Evolutionary conservation across 2,113 vertebrate genomes (phyloP).

Genomic region (Antechinus stuartii): DNA sequence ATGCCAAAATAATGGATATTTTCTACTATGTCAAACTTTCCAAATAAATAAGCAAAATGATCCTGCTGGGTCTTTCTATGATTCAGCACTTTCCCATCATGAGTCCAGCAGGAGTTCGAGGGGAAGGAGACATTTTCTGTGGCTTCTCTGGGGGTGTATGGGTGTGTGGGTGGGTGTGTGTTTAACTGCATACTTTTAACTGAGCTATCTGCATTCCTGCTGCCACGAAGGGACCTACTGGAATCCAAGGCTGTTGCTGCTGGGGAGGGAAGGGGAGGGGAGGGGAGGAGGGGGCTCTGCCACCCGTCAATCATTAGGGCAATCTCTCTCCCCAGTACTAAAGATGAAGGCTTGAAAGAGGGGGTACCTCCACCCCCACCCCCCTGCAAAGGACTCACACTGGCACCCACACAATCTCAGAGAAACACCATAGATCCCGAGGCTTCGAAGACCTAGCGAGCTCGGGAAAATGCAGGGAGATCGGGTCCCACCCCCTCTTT

Average conservation of each 20-base stretch:
- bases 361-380: constrained; percentile 14
- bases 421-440: not conserved
- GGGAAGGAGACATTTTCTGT: constrained; percentile 35
- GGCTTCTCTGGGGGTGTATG: not conserved
- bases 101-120: constrained; percentile 59
- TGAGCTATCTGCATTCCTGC: not conserved
- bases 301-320: constrained; percentile 29
- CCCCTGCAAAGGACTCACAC: not conserved
- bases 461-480: not conserved
- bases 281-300: not conserved
- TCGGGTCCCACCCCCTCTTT: not conserved
- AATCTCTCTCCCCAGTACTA: not conserved
- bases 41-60: constrained; percentile 27
- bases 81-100: constrained; percentile 71
- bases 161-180: not conserved
- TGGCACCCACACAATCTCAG: not conserved
- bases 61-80: constrained; percentile 62
- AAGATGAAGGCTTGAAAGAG: constrained; percentile 30
- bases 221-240: not conserved
- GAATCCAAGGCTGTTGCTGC: constrained; percentile 9
- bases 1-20: not conserved
- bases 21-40: constrained; percentile 65
- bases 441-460: not conserved
- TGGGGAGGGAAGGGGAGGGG: not conserved
- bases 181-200: constrained; percentile 12